phyloP scores from a whole-genome alignment of 2,888 invertebrate species.

The Melipona beecheii region DNA sequence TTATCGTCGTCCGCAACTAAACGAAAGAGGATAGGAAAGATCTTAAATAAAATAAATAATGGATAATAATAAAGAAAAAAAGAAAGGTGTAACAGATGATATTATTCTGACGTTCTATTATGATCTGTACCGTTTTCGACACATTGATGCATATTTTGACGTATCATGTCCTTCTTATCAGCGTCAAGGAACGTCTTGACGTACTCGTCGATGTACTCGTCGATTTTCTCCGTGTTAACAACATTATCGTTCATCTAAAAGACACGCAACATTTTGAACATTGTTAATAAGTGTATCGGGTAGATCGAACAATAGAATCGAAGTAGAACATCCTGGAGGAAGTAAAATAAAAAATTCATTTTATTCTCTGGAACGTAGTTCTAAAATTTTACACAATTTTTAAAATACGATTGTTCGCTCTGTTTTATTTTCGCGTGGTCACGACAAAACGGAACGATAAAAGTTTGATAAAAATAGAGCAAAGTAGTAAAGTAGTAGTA shows the following conservation, averaged over 20 bases:
- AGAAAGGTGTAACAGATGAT: not conserved
- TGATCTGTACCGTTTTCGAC: not conserved
- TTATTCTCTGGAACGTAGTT: not conserved
- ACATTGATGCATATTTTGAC: not conserved
- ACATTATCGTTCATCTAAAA: slow-evolving; percentile 21
- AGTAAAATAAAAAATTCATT: not conserved
- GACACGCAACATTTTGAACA: not conserved
- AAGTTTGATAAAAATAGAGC: too few relatives aligned
- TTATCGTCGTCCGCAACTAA: slow-evolving; percentile 6
- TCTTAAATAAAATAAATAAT: not conserved
- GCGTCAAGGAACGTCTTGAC: not conserved
- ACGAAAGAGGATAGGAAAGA: not conserved
- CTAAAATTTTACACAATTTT: not conserved
- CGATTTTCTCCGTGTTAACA: not conserved
- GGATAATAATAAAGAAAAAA: not conserved
- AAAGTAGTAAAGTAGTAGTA: too few relatives aligned
- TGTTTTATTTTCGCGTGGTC: not conserved
- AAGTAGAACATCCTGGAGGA: not conserved
- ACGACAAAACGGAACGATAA: too few relatives aligned
- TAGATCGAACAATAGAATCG: not conserved
- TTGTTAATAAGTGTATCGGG: not conserved
- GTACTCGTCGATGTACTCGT: not conserved
- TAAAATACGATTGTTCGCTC: not conserved
- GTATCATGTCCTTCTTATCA: not conserved
- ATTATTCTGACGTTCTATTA: too few relatives aligned